Evolutionary conservation across 2,797 vertebrate genomes (phyloP), one percentile per base, ranked within the genome.

Genomic region (Lycodopsis pacificus): DNA sequence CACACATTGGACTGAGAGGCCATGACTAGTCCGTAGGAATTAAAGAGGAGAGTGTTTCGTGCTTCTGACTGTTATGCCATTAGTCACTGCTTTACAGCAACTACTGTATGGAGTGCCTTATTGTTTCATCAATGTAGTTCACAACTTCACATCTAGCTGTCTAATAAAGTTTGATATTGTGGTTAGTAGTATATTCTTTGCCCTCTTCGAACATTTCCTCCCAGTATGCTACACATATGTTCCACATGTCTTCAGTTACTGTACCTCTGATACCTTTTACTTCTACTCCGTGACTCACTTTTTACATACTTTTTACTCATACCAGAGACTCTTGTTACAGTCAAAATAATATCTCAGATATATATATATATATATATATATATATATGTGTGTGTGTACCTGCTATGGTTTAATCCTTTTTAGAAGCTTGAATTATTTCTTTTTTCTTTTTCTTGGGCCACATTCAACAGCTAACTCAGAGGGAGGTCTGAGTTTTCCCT

Each of bases 301-400:
- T 71, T 63, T 54, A 59, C 62, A 75, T n/a, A n/a, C n/a, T n/a
- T n/a, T n/a, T n/a, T n/a, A 75, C 38, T 76, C 79, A 78, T 30
- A 78, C 56, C 63, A 76, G 38, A 81, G 80, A 77, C 57, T 84
- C 62, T 77, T 58, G 68, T 80, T 80, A 80, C 82, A 81, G 76
- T 84, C 74, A 80, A 71, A 83, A 82, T 49, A 65, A 80, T 67
- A 84, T 76, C 36, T 32, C 69, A 40, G 30, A 69, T 32, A 32
- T 32, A 32, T 32, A 32, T 32, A 32, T 7, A 32, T 32, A 32
- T 32, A 32, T 30, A 81, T 64, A 69, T 32, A 32, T 32, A 32
- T 32, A 32, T 32, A 32, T 32, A 32, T 32, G 1, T 32, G 7
- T 32, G 7, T 32, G 1, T 32, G 7, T 77, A 67, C 69, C 65